These are phyloP conservation scores for Erebia epiphron DNA, from an alignment of 2,888 invertebrate genomes.

Conservation along the genomic window DNA sequence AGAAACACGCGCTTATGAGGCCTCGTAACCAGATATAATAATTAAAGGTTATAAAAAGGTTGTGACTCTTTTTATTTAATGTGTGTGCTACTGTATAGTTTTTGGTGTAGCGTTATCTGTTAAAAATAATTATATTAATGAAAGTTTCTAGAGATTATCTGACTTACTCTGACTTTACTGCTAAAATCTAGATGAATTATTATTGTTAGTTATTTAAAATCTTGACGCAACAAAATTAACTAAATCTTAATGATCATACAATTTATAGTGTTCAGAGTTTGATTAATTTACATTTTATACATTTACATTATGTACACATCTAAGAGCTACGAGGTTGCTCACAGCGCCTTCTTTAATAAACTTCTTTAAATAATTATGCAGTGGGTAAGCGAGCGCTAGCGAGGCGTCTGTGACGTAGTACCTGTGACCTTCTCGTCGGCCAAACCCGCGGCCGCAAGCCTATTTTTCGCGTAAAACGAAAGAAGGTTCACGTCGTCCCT, in stretches of 20 bases:
- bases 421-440: slow-evolving; percentile 79
- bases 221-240: slow-evolving; percentile 1
- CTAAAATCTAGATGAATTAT: slow-evolving; percentile 4
- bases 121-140: not conserved
- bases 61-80: not conserved
- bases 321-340: slow-evolving; percentile 44
- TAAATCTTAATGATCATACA: not conserved
- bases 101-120: not conserved
- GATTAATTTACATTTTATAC: slow-evolving; percentile 4
- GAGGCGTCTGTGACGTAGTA: slow-evolving; percentile 64
- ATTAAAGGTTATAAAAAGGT: not conserved
- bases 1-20: slow-evolving; percentile 38
- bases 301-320: slow-evolving; percentile 19
- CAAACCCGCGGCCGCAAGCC: slow-evolving; percentile 85
- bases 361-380: slow-evolving; percentile 70
- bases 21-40: slow-evolving; percentile 38
- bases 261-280: not conserved
- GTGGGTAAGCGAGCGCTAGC: slow-evolving; percentile 73
- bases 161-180: not conserved
- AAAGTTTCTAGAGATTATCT: not conserved
- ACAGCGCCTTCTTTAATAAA: slow-evolving; percentile 54
- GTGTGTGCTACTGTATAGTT: not conserved
- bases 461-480: slow-evolving; percentile 93
- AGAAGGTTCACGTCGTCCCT: slow-evolving; percentile 93
- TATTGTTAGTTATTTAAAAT: not conserved